phyloP scores from a whole-genome alignment of 2,797 vertebrate species.

The Rhincodon typus region DNA sequence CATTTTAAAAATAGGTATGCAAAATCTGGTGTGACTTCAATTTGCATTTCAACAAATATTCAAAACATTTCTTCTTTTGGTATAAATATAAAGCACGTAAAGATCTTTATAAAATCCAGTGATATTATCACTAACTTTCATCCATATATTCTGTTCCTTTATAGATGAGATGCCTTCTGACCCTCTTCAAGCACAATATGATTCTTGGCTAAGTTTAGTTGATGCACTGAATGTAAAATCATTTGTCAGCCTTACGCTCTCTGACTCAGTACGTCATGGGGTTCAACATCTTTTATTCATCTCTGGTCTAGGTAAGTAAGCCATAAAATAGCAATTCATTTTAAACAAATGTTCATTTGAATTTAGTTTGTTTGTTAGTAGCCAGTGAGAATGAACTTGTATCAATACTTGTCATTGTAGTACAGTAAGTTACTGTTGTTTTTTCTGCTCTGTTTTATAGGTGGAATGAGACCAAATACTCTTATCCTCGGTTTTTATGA shows the following conservation, averaged over 20 bases:
- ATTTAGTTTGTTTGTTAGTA: background rate
- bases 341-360: background rate
- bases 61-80: background rate
- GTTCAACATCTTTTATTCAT: conserved; percentile 86
- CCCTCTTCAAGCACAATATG: conserved; percentile 74
- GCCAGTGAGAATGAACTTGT: background rate
- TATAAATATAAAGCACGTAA: background rate
- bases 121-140: background rate
- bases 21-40: background rate
- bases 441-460: conserved; percentile 49
- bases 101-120: background rate
- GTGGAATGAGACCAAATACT: conserved; percentile 86
- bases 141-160: background rate
- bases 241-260: conserved; percentile 79
- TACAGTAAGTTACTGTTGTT: background rate
- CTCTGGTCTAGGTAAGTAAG: conserved; percentile 75
- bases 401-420: background rate
- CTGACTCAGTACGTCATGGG: conserved; percentile 71
- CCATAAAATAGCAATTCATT: background rate
- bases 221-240: conserved; percentile 87
- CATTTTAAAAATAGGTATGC: conserved; percentile 4
- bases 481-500: conserved; percentile 82
- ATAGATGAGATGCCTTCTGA: conserved; percentile 71
- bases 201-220: conserved; percentile 80
- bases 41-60: background rate